Evolutionary conservation across 1,140 invertebrate species (phyloP).

Genomic region (Calosoma granatense): DNA sequence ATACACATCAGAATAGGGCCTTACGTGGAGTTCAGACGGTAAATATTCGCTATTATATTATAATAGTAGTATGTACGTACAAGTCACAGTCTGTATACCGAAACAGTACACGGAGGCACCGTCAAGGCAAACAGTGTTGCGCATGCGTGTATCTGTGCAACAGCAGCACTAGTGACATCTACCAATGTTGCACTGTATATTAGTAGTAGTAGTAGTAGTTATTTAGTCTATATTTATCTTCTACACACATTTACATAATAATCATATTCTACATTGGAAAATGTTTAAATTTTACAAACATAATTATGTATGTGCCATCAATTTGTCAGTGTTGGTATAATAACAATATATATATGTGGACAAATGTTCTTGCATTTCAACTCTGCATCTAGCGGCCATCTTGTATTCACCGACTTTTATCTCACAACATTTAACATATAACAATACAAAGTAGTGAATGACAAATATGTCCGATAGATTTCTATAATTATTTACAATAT

Average conservation of each 20-base stretch:
- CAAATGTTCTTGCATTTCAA: too few species aligned
- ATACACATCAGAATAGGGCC: slow-evolving; percentile 36
- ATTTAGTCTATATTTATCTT: not conserved
- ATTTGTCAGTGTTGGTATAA: too few species aligned
- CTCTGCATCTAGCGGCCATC: not conserved
- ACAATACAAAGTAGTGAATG: too few species aligned
- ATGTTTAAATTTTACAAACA: slow-evolving; percentile 2
- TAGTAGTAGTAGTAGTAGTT: too few species aligned
- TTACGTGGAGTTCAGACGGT: slow-evolving; percentile 15
- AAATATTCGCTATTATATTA: slow-evolving; percentile 20
- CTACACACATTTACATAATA: slow-evolving; percentile 11
- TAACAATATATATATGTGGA: too few species aligned
- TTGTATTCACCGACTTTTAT: too few species aligned
- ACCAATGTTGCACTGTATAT: slow-evolving; percentile 18
- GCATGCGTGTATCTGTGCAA: not conserved
- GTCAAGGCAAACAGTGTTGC: slow-evolving; percentile 8
- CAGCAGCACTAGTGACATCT: slow-evolving; percentile 12
- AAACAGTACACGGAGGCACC: slow-evolving; percentile 11
- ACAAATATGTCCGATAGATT: too few species aligned
- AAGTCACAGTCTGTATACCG: slow-evolving; percentile 5
- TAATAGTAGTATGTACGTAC: slow-evolving; percentile 17
- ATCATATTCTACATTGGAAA: not conserved
- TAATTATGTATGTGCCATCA: too few species aligned
- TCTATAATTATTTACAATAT: too few species aligned
- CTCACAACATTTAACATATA: too few species aligned